Conservation (phyloP, 2,888 invertebrate species). For the Eupithecia pulchellata region DNA sequence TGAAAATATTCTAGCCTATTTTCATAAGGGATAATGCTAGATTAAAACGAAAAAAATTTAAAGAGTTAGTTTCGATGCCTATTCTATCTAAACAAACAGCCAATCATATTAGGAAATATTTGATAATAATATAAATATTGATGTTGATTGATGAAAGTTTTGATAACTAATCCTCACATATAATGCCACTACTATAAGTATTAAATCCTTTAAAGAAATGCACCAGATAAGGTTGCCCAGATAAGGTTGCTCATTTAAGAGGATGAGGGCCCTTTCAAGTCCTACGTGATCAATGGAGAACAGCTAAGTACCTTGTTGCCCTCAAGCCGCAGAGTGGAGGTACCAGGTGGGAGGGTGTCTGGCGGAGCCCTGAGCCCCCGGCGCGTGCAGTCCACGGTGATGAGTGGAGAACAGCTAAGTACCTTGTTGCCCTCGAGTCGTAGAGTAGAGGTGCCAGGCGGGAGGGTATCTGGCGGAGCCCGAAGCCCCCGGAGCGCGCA, state of each 20-base stretch:
- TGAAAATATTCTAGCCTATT: too few relatives aligned
- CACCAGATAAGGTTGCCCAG: not conserved
- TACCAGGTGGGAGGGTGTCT: conserved; percentile 86
- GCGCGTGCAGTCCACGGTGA: conserved; percentile 88
- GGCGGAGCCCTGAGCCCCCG: conserved; percentile 86
- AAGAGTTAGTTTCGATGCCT: too few relatives aligned
- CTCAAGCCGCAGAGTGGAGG: conserved; percentile 87
- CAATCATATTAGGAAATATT: too few relatives aligned
- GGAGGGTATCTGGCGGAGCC: conserved; percentile 86
- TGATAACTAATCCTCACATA: not conserved
- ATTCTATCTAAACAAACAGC: too few relatives aligned
- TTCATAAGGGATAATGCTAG: too few relatives aligned
- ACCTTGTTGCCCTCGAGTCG: conserved; percentile 88
- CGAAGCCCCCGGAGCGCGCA: conserved; percentile 86
- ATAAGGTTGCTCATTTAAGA: not conserved
- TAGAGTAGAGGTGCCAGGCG: conserved; percentile 88
- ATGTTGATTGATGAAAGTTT: too few relatives aligned
- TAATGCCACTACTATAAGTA: not conserved
- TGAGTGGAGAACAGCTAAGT: too few relatives aligned
- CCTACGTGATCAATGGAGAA: conserved; percentile 62
- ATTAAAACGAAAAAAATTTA: too few relatives aligned
- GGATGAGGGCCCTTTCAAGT: not conserved
- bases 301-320: conserved; percentile 90
- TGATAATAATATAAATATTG: too few relatives aligned
- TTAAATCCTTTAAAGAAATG: not conserved